phyloP scores from a whole-genome alignment of 2,113 vertebrate species.

The Sterna hirundo region DNA sequence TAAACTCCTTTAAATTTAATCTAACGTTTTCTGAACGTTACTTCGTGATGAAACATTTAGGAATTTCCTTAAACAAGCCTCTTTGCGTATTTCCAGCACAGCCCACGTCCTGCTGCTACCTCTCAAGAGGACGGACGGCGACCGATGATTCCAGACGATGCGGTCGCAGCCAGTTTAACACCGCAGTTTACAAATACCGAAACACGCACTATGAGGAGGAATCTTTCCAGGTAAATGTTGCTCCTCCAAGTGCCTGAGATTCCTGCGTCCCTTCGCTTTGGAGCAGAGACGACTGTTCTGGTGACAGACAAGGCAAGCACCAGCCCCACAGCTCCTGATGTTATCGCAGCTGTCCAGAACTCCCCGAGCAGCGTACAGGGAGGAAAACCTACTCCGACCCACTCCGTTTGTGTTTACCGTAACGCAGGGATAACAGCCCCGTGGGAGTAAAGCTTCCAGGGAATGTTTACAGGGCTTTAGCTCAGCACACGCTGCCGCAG shows the following conservation, averaged over 20 bases:
- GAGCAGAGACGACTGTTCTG: background rate
- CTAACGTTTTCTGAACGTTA: rapidly evolving
- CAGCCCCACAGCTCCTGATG: background rate
- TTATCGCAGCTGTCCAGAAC: background rate
- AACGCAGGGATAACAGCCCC: rapidly evolving
- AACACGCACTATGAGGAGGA: rapidly evolving
- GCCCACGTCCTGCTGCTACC: background rate
- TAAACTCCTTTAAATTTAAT: background rate
- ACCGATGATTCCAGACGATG: background rate
- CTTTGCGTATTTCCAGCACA: background rate
- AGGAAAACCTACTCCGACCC: background rate
- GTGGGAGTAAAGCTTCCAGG: background rate
- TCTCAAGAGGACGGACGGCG: rapidly evolving
- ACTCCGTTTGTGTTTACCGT: rapidly evolving
- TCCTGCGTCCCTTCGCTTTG: background rate
- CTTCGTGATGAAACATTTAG: background rate
- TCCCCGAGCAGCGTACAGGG: background rate
- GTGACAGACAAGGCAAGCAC: background rate
- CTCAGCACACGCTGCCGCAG: background rate
- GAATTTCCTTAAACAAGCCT: background rate
- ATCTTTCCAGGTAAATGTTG: background rate
- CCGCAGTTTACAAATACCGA: background rate
- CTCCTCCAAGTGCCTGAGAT: background rate
- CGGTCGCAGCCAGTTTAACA: background rate
- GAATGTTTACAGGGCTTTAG: rapidly evolving